phyloP scores from a whole-genome alignment of 2,797 vertebrate genomes.

The Ciconia nigra region DNA sequence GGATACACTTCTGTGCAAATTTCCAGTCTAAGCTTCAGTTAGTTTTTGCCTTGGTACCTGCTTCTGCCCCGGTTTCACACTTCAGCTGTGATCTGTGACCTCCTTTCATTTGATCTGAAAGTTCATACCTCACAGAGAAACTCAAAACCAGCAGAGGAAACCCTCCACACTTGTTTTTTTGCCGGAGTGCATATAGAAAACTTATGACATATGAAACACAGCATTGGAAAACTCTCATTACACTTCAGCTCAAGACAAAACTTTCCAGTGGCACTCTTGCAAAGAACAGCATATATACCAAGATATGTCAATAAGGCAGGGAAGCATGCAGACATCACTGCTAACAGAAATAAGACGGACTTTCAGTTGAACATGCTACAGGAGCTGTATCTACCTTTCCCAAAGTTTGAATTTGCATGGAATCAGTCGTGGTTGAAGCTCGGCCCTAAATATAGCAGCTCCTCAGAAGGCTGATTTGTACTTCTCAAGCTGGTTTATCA shows the following conservation, averaged over 20 bases:
- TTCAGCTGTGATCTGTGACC: neutral
- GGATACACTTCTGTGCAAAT: neutral
- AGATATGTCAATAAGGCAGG: neutral
- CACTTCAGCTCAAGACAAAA: neutral
- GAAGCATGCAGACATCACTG: accelerated
- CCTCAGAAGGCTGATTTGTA: neutral
- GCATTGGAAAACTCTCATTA: neutral
- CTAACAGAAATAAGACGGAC: neutral
- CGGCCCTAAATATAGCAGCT: neutral
- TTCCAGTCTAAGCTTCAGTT: neutral
- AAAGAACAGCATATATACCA: neutral
- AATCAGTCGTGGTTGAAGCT: neutral
- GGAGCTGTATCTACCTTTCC: neutral
- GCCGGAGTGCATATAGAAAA: neutral
- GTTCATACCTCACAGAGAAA: neutral
- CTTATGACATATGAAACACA: neutral
- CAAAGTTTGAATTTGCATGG: neutral
- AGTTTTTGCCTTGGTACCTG: neutral
- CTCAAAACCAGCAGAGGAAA: neutral
- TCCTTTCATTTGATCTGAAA: neutral
- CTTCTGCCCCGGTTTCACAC: neutral
- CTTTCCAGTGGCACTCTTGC: neutral
- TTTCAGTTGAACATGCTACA: neutral
- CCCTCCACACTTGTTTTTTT: neutral
- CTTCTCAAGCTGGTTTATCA: conserved; percentile 42